These are phyloP conservation scores for Busseola fusca DNA, from an alignment of 2,888 invertebrate genomes.

Conservation along the genomic window DNA sequence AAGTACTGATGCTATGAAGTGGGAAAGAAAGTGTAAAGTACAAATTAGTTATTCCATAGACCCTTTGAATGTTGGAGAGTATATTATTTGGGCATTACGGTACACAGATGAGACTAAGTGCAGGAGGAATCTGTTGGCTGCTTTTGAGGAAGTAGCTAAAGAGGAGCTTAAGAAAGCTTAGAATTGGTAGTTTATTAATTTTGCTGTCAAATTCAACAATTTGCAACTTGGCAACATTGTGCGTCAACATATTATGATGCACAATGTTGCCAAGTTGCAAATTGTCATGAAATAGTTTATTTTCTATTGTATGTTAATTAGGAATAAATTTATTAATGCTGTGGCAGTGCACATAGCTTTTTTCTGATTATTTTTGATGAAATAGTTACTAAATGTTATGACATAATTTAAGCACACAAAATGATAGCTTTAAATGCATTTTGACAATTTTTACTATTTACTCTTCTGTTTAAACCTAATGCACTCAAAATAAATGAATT, in stretches of 20 bases:
- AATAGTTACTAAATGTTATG: neutral
- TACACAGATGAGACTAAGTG: conserved; percentile 90
- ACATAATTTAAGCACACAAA: neutral
- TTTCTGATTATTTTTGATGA: neutral
- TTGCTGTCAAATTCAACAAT: conserved; percentile 49
- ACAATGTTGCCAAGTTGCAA: conserved; percentile 31
- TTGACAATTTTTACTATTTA: neutral
- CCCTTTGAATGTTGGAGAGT: conserved; percentile 86
- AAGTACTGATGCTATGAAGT: conserved; percentile 84
- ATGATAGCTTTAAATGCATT: neutral
- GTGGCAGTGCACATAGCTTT: neutral
- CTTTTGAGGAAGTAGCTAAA: conserved; percentile 83
- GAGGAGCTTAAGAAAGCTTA: conserved; percentile 69
- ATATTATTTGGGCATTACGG: conserved; percentile 89
- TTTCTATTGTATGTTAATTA: conserved; percentile 10
- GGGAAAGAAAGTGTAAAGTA: conserved; percentile 90
- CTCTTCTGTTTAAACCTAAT: neutral
- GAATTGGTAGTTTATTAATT: conserved; percentile 35
- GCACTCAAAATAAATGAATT: conserved; percentile 19
- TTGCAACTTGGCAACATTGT: conserved; percentile 31
- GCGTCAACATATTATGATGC: neutral
- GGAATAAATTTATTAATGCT: conserved; percentile 6
- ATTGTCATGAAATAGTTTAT: conserved; percentile 6
- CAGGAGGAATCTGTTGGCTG: conserved; percentile 88
- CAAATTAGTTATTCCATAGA: conserved; percentile 90